These are phyloP conservation scores for Drosophila siamana DNA, from an alignment of 2,888 invertebrate species.

Conservation along the genomic window DNA sequence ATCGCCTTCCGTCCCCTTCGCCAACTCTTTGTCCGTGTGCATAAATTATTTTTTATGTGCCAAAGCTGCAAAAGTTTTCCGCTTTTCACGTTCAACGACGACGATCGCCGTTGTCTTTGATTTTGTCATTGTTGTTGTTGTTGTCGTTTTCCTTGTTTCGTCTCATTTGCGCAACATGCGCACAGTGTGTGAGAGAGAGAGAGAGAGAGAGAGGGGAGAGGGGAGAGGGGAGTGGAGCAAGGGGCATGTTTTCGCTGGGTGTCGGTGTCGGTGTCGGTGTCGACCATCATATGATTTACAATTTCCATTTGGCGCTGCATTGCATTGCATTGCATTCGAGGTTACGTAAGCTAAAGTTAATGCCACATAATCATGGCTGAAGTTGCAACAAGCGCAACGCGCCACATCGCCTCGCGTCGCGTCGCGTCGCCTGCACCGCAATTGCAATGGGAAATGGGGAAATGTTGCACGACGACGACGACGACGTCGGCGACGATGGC, in stretches of 20 bases:
- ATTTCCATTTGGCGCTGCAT: conserved; percentile 60
- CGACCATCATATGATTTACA: conserved; percentile 77
- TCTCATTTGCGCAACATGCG: conserved; percentile 70
- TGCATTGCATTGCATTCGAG: conserved; percentile 67
- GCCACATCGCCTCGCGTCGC: conserved; percentile 25
- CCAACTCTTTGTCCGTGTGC: neutral
- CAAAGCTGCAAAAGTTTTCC: conserved; percentile 83
- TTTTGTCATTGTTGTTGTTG: conserved; percentile 38
- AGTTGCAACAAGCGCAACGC: conserved; percentile 69
- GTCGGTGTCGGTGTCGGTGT: conserved; percentile 25
- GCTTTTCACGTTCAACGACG: conserved; percentile 85
- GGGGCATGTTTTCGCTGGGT: no score
- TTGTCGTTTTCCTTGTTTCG: conserved; percentile 67
- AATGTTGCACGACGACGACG: conserved; percentile 55
- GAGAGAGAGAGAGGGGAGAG: no score
- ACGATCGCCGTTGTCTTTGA: conserved; percentile 79
- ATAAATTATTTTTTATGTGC: conserved; percentile 60
- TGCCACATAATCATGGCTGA: conserved; percentile 82
- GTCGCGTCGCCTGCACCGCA: no score
- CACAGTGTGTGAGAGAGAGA: no score
- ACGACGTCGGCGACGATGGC: neutral
- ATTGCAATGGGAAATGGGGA: conserved; percentile 72
- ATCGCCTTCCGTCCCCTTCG: no score
- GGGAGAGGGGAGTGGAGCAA: conserved; percentile 1
- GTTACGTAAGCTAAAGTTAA: conserved; percentile 80